phyloP scores from a whole-genome alignment of 2,888 invertebrate species.

The Andrena haemorrhoa region DNA sequence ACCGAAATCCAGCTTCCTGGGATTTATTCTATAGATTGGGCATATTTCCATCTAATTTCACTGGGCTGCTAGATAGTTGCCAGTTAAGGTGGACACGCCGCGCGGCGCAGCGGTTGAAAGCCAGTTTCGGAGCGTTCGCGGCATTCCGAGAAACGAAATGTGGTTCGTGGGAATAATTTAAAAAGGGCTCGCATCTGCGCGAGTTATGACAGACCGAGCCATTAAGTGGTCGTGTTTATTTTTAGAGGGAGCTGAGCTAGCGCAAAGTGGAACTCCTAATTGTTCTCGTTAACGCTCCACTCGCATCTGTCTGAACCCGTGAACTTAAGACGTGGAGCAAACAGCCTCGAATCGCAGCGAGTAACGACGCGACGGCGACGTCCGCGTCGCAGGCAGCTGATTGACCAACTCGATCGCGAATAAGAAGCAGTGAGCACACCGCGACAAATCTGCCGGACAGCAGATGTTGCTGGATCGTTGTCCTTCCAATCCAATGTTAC shows the following conservation, averaged over 20 bases:
- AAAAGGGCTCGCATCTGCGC: slow-evolving; percentile 77
- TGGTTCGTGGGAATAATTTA: slow-evolving; percentile 79
- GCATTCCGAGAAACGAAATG: slow-evolving; percentile 73
- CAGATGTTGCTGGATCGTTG: slow-evolving; percentile 16
- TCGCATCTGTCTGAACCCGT: slow-evolving; percentile 84
- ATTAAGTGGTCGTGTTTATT: slow-evolving; percentile 83
- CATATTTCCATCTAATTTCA: no score
- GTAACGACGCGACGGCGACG: slow-evolving; percentile 34
- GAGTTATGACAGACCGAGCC: slow-evolving; percentile 76
- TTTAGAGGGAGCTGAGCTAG: slow-evolving; percentile 81
- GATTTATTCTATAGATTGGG: no score
- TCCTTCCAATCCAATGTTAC: background rate
- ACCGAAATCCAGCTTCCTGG: no score
- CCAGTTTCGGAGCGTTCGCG: slow-evolving; percentile 30
- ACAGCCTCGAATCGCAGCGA: slow-evolving; percentile 40
- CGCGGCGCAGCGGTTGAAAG: background rate
- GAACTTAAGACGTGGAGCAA: slow-evolving; percentile 77
- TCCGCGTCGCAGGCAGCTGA: slow-evolving; percentile 12
- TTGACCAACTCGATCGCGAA: slow-evolving; percentile 29
- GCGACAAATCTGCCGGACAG: background rate
- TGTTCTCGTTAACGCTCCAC: slow-evolving; percentile 83
- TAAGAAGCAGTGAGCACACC: slow-evolving; percentile 9
- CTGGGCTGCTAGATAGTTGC: background rate
- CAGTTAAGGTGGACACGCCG: slow-evolving; percentile 11
- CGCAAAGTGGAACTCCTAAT: slow-evolving; percentile 84